A percentile compares a stretch with the other conserved stretches of the same genome.
phyloP scores from a whole-genome alignment of 2,888 invertebrate genomes.

The Conops quadrifasciatus region DNA sequence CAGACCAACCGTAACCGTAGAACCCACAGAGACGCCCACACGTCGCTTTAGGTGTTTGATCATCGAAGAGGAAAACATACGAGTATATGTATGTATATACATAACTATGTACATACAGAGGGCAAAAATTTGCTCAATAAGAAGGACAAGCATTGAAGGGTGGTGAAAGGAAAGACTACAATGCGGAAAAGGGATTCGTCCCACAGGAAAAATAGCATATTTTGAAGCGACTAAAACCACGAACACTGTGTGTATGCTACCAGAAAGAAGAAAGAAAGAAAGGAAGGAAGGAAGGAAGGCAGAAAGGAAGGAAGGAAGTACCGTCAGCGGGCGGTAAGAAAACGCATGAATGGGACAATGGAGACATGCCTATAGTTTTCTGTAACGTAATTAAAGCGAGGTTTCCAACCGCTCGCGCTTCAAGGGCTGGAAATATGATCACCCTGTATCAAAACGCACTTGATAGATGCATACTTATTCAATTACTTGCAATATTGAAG shows the following conservation, averaged over 20 bases:
- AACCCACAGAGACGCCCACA: background rate
- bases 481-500: background rate
- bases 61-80: background rate
- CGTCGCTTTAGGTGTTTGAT: background rate
- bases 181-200: background rate
- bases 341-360: too few species aligned
- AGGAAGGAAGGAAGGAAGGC: background rate
- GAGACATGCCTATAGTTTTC: too few species aligned
- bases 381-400: too few species aligned
- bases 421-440: too few species aligned
- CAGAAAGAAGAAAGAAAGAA: too few species aligned
- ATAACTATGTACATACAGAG: too few species aligned
- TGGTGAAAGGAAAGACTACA: background rate
- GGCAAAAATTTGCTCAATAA: too few species aligned
- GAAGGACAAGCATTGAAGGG: background rate
- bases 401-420: too few species aligned
- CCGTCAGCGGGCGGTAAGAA: background rate
- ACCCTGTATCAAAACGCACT: background rate
- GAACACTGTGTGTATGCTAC: background rate
- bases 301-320: background rate
- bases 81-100: too few species aligned
- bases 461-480: background rate
- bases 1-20: too few species aligned
- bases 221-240: background rate
- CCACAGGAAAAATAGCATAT: background rate